phyloP scores from a whole-genome alignment of 1,140 invertebrate genomes.

The Anastrepha ludens region DNA sequence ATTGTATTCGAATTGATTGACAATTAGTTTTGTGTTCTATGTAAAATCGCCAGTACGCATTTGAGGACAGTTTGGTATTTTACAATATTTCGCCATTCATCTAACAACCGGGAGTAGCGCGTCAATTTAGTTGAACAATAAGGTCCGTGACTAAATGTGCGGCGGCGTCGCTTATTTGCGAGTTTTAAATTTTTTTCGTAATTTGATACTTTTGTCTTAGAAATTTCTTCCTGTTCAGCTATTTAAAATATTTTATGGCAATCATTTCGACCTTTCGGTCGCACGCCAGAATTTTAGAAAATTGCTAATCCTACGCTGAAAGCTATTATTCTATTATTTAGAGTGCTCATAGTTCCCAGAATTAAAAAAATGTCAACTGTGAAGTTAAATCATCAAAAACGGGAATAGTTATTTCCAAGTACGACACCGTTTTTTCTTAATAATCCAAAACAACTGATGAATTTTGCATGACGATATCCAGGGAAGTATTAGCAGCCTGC shows the following conservation, averaged over 20 bases:
- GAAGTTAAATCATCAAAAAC: no score
- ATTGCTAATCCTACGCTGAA: neutral
- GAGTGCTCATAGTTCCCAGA: no score
- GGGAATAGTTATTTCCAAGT: no score
- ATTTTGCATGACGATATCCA: no score
- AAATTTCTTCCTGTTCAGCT: neutral
- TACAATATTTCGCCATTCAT: neutral
- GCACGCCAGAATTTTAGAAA: neutral
- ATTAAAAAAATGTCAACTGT: no score
- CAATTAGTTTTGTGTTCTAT: neutral
- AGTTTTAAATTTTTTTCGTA: neutral
- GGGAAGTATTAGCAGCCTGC: no score
- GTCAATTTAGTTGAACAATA: neutral
- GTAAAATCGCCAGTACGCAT: neutral
- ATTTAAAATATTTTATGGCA: neutral
- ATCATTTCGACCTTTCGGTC: neutral
- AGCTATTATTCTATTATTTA: no score
- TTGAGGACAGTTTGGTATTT: neutral
- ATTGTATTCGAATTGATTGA: constrained; percentile 46
- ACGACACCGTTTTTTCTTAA: no score
- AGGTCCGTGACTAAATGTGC: neutral
- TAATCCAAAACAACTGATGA: no score
- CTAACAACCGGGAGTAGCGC: neutral
- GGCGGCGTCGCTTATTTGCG: neutral
- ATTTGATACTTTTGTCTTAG: constrained; percentile 20